Conservation (phyloP, 2,888 invertebrate genomes). For the Keiferia lycopersicella region DNA sequence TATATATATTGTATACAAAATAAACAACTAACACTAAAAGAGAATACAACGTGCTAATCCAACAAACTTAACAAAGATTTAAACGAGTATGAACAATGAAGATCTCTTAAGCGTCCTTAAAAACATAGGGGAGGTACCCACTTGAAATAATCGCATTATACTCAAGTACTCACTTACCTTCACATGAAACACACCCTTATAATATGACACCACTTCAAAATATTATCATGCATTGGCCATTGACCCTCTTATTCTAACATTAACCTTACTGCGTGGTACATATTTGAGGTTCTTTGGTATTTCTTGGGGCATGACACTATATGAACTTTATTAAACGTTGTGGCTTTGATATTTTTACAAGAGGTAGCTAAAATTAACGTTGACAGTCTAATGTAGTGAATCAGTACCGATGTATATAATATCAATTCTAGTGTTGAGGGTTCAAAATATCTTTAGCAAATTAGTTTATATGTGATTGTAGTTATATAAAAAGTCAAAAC, state of each 20-base stretch:
- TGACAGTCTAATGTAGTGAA: too few relatives aligned
- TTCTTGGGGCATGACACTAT: too few relatives aligned
- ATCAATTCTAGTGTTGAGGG: too few relatives aligned
- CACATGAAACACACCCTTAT: not conserved
- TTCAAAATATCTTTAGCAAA: too few relatives aligned
- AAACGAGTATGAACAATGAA: not conserved
- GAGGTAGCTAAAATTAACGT: too few relatives aligned
- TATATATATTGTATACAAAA: too few relatives aligned
- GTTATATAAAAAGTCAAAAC: too few relatives aligned
- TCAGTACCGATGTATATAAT: too few relatives aligned
- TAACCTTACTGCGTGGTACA: not conserved
- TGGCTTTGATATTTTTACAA: too few relatives aligned
- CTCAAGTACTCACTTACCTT: constrained; percentile 26
- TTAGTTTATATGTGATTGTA: too few relatives aligned
- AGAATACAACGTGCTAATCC: not conserved
- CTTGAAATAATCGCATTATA: constrained; percentile 18
- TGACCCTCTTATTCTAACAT: constrained; percentile 47
- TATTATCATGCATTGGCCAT: constrained; percentile 62
- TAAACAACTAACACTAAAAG: too few relatives aligned
- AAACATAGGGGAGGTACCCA: constrained; percentile 9
- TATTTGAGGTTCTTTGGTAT: not conserved
- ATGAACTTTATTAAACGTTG: too few relatives aligned
- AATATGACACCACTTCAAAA: constrained; percentile 47
- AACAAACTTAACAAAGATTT: not conserved
- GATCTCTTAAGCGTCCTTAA: not conserved